Conservation (phyloP, 2,113 vertebrate species). For the Spilogale gracilis region DNA sequence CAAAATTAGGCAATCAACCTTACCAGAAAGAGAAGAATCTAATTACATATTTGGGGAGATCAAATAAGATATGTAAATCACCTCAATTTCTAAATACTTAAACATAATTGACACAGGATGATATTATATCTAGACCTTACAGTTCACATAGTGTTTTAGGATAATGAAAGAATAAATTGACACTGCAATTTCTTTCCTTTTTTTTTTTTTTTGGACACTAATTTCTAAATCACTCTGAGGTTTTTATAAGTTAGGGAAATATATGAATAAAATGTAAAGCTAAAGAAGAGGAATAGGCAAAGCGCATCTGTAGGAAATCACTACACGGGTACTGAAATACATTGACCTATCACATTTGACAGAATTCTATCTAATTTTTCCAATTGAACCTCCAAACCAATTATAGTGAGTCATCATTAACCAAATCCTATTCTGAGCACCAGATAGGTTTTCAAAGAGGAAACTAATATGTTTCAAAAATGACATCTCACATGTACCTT, state of each 20-base stretch:
- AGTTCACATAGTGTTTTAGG: constrained; percentile 36
- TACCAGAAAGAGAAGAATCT: constrained; percentile 44
- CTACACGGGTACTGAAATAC: constrained; percentile 69
- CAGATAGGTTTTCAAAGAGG: not conserved
- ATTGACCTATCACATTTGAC: constrained; percentile 74
- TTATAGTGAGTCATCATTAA: constrained; percentile 68
- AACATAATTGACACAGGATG: constrained; percentile 11
- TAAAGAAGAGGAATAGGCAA: not conserved
- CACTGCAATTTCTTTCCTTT: constrained; percentile 16
- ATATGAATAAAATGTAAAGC: constrained; percentile 58
- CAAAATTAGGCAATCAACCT: constrained; percentile 37
- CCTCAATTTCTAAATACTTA: constrained; percentile 41
- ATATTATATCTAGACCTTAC: constrained; percentile 40
- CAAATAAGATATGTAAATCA: constrained; percentile 39
- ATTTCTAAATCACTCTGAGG: constrained; percentile 54
- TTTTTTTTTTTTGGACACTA: too few species aligned
- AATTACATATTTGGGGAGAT: constrained; percentile 56
- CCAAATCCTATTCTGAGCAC: constrained; percentile 59
- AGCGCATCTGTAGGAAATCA: constrained; percentile 27
- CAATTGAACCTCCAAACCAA: constrained; percentile 88
- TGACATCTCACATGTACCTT: constrained; percentile 27
- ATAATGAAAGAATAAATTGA: constrained; percentile 56
- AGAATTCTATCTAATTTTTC: constrained; percentile 87
- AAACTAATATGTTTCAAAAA: constrained; percentile 30
- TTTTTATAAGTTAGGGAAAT: constrained; percentile 59